A percentile compares a stretch with the other conserved stretches of the same genome.
These are phyloP conservation scores for Clinocottus analis DNA, from an alignment of 2,113 vertebrate species.

Conservation along the genomic window DNA sequence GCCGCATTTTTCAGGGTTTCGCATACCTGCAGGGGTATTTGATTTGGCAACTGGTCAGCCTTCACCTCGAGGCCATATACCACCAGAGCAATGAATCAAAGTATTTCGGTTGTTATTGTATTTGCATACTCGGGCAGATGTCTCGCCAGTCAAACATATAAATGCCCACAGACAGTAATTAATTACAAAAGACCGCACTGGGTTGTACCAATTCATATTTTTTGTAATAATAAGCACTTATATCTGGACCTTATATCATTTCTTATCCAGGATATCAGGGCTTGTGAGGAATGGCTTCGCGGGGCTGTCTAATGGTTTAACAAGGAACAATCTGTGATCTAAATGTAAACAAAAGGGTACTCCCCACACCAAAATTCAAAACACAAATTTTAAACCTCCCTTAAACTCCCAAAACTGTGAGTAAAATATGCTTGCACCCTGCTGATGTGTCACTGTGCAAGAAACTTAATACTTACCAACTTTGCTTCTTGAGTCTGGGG, in stretches of 20 bases:
- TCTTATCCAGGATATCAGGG: neutral
- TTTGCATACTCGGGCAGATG: conserved; percentile 49
- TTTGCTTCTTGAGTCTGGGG: neutral
- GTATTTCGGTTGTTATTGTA: conserved; percentile 54
- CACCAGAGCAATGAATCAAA: conserved; percentile 59
- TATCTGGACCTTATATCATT: conserved; percentile 1
- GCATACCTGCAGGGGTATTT: conserved; percentile 65
- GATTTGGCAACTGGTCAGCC: conserved; percentile 65
- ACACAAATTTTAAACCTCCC: neutral
- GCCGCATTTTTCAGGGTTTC: conserved; percentile 54
- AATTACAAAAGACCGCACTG: conserved; percentile 29
- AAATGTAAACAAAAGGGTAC: neutral
- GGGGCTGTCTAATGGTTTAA: neutral
- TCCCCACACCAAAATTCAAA: neutral
- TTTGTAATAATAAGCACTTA: neutral
- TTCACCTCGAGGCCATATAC: conserved; percentile 45
- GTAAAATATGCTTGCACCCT: neutral
- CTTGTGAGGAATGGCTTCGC: neutral
- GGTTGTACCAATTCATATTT: neutral
- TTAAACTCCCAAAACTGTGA: neutral
- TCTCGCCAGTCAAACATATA: conserved; percentile 42
- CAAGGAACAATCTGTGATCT: neutral
- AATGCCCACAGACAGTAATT: conserved; percentile 27
- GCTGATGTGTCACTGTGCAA: neutral
- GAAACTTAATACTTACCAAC: neutral